Percentiles rank a stretch among this genome's conserved stretches.
Conservation (phyloP, 2,797 vertebrate species). For the Streptopelia turtur region DNA sequence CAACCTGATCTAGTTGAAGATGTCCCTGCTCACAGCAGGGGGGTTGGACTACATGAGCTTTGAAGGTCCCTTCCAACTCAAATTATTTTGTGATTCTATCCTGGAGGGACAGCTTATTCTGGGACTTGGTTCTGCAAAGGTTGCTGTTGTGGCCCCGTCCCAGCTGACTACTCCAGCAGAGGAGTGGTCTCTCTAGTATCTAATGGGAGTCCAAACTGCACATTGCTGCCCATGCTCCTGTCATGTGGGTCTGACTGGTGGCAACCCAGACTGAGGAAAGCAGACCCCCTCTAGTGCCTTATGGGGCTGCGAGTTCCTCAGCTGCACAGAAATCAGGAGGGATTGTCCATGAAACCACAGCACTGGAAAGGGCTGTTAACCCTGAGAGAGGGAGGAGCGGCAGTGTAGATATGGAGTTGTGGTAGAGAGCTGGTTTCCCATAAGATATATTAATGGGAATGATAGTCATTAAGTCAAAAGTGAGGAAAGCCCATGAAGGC, state of each 20-base stretch:
- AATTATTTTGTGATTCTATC: too few species aligned
- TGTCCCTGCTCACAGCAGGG: too few species aligned
- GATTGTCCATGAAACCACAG: background rate
- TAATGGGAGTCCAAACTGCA: background rate
- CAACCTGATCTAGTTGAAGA: too few species aligned
- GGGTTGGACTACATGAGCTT: too few species aligned
- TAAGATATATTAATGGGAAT: background rate
- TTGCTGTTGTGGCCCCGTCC: background rate
- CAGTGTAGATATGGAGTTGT: background rate
- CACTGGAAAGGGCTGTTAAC: background rate
- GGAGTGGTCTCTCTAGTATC: background rate
- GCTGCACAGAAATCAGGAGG: background rate
- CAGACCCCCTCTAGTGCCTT: background rate
- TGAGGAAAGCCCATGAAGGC: background rate
- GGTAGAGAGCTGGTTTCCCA: background rate
- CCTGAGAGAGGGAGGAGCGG: background rate
- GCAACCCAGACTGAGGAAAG: background rate
- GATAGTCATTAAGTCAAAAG: background rate
- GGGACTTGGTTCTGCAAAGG: background rate
- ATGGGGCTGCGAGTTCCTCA: background rate
- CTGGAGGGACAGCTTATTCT: background rate
- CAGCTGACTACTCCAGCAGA: background rate
- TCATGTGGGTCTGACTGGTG: background rate
- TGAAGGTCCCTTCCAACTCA: too few species aligned
- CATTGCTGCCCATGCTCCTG: background rate